Evolutionary conservation across 2,113 vertebrate species (phyloP), one percentile per base, ranked within the genome.

Genomic region (Semnornis frantzii): DNA sequence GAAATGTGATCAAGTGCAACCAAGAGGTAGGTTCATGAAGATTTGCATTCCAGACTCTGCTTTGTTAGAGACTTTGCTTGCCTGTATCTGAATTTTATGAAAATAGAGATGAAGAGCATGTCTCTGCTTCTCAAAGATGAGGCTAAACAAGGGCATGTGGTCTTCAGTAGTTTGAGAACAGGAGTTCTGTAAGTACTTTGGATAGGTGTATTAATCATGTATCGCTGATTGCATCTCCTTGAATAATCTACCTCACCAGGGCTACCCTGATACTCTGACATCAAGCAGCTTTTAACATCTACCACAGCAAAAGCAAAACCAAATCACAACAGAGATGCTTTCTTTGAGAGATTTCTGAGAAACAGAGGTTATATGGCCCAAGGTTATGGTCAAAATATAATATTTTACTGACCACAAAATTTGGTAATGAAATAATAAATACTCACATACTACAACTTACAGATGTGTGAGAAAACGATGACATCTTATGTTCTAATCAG

Each of bases 341-440:
- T 58, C 20, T 84, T 91, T 24, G 12, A 73, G 20, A 31, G n/a
- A 24, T 19, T 85, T 84, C 48, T 65, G 21, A 69, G 55, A 77
- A 70, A 72, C 2, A 63, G 25, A 58, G 0, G 1, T 10, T 55
- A 5, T 19, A 15, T 16, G 10, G 69, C 3, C 5, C 1, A 5
- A 25, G 5, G 57, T 81, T 55, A 42, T 4, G 5, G 5, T 37
- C 30, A 80, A 85, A 94, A 52, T 60, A 2, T 24, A 33, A 7
- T 15, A 33, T 34, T 73, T 92, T 24, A 33, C 10, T 69, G n/a
- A 25, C 34, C 52, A 55, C 8, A 82, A 52, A 89, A 82, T 31
- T 78, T 71, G 30, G 58, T 81, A 54, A 3, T 68, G 7, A 5
- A 42, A 62, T 33, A 52, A 63, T 16, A 85, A 73, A 62, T 63